phyloP scores from a whole-genome alignment of 2,888 invertebrate genomes.

The Thymelicus acteon region DNA sequence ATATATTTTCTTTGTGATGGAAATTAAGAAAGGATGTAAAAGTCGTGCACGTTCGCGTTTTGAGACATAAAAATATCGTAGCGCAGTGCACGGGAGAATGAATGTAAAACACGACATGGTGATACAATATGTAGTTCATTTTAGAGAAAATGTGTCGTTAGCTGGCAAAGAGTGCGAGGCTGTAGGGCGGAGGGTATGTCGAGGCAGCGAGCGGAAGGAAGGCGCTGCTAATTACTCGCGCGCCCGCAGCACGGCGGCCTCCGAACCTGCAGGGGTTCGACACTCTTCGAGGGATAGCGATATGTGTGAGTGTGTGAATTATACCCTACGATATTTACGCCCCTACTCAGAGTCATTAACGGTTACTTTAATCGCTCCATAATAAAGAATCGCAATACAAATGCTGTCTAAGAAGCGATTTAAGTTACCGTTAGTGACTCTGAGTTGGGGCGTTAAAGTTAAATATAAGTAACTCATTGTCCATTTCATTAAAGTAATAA shows the following conservation, averaged over 20 bases:
- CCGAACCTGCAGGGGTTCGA: conserved; percentile 39
- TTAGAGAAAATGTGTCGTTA: conserved; percentile 42
- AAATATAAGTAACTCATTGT: no score
- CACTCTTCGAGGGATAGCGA: conserved; percentile 23
- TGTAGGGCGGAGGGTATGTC: conserved; percentile 46
- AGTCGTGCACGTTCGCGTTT: conserved; percentile 36
- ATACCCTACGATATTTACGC: conserved; percentile 18
- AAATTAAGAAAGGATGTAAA: neutral
- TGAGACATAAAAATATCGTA: conserved; percentile 12
- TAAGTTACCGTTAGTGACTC: no score
- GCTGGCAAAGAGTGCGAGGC: conserved; percentile 45
- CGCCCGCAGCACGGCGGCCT: conserved; percentile 62
- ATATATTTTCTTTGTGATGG: conserved; percentile 7
- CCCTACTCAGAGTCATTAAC: no score
- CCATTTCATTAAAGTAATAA: no score
- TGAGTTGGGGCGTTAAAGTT: no score
- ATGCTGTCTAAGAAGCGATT: no score
- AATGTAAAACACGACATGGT: conserved; percentile 30
- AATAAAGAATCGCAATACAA: no score
- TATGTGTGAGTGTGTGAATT: conserved; percentile 26
- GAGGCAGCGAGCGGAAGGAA: conserved; percentile 71
- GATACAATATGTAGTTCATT: conserved; percentile 39
- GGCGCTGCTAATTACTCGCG: conserved; percentile 76
- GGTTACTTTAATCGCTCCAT: no score
- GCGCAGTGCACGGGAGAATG: conserved; percentile 22